Percentiles rank a stretch among this genome's conserved stretches.
Conservation (phyloP, 2,113 vertebrate genomes). For the Tetrao urogallus region DNA sequence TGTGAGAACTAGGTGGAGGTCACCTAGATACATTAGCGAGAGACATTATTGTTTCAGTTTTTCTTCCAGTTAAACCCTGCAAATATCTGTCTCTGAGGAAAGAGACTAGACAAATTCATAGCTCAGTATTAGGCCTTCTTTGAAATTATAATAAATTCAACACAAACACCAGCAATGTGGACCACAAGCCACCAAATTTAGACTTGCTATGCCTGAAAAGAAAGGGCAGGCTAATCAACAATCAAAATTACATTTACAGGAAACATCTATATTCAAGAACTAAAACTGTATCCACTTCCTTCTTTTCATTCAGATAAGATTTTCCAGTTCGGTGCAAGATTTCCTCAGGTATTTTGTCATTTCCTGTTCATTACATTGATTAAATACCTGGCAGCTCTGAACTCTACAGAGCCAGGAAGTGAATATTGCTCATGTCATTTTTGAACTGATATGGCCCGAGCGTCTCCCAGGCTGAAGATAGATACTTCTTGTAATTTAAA, state of each 20-base stretch:
- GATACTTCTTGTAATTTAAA: neutral
- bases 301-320: neutral
- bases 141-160: neutral
- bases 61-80: neutral
- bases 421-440: neutral
- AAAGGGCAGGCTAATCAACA: neutral
- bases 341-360: neutral
- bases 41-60: neutral
- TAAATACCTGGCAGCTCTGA: neutral
- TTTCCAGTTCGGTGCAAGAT: neutral
- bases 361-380: constrained; percentile 3
- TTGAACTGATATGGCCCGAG: neutral
- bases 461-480: neutral
- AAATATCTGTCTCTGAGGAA: neutral
- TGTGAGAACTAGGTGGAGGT: neutral
- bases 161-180: neutral
- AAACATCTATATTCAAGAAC: constrained; percentile 10
- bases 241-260: constrained; percentile 15
- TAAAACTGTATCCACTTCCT: neutral
- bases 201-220: neutral
- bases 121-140: neutral
- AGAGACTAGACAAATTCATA: neutral
- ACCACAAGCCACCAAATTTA: constrained; percentile 27
- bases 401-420: neutral
- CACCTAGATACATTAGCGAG: neutral